phyloP scores from a whole-genome alignment of 92 coral and sea anemone genomes.

The Siderastrea siderea region DNA sequence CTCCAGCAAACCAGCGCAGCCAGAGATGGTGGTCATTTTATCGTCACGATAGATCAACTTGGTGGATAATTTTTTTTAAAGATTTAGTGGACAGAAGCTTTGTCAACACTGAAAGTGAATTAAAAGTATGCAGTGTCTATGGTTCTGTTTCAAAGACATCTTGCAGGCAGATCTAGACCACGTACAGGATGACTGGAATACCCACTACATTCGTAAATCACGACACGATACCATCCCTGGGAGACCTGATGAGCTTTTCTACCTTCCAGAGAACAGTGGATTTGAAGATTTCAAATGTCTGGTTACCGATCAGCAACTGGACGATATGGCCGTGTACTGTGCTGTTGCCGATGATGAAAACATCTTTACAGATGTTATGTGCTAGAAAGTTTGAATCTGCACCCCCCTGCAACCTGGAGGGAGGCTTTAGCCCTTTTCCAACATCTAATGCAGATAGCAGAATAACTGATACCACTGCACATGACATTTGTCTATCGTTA shows the following conservation, averaged over 20 bases:
- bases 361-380: conserved; percentile 17
- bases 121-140: conserved; percentile 30
- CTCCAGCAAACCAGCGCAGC: conserved; percentile 43
- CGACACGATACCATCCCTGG: conserved; percentile 56
- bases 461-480: too few species aligned
- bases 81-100: conserved; percentile 35
- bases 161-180: conserved; percentile 29
- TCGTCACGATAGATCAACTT: too few species aligned
- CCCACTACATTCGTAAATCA: conserved; percentile 42
- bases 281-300: conserved; percentile 37
- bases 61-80: conserved; percentile 47
- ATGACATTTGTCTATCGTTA: too few species aligned
- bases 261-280: conserved; percentile 41
- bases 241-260: conserved; percentile 47
- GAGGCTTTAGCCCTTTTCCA: too few species aligned
- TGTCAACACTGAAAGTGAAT: conserved; percentile 29
- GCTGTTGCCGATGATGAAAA: conserved; percentile 1
- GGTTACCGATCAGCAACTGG: conserved; percentile 25
- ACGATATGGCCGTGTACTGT: conserved; percentile 49
- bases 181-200: conserved; percentile 73
- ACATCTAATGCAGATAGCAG: too few species aligned
- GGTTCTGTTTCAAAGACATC: conserved; percentile 15
- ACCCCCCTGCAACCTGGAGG: too few species aligned
- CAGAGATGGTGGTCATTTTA: conserved; percentile 62
- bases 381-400: not conserved